Evolutionary conservation across 2,113 vertebrate genomes (phyloP).

Genomic region (Orycteropus afer): DNA sequence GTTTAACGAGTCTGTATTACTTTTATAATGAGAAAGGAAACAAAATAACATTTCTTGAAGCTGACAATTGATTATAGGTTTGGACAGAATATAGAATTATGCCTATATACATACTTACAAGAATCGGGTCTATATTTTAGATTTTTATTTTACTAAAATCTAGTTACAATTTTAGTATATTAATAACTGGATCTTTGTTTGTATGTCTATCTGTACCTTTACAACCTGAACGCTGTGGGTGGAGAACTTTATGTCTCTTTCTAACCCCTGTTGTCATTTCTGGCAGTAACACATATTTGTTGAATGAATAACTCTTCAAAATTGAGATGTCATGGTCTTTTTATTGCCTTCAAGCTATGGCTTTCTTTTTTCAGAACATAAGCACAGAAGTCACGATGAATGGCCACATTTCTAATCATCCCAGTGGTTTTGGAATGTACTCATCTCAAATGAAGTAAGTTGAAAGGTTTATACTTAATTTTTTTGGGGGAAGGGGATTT

Average conservation of each 20-base stretch:
- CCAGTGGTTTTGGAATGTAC: constrained; percentile 82
- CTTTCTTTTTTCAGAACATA: constrained; percentile 63
- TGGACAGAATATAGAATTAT: not conserved
- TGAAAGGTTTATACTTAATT: constrained; percentile 37
- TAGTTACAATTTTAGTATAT: not conserved
- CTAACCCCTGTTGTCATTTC: not conserved
- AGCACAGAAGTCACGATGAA: constrained; percentile 80
- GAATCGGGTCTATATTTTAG: not conserved
- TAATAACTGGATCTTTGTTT: not conserved
- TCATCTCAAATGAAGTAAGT: constrained; percentile 88
- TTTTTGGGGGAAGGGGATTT: not conserved
- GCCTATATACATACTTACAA: not conserved
- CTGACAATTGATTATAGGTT: not conserved
- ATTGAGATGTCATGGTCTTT: not conserved
- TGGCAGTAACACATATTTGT: not conserved
- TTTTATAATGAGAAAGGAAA: not conserved
- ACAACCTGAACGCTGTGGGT: not conserved
- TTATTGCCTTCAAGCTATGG: constrained; percentile 42
- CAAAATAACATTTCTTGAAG: not conserved
- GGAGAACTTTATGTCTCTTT: not conserved
- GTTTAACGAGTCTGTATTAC: not conserved
- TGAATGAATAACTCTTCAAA: constrained; percentile 47
- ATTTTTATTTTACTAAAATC: constrained; percentile 13
- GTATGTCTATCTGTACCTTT: not conserved
- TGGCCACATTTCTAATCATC: constrained; percentile 86